Evolutionary conservation across 2,888 invertebrate species (phyloP).

Genomic region (Eremobia ochroleuca): DNA sequence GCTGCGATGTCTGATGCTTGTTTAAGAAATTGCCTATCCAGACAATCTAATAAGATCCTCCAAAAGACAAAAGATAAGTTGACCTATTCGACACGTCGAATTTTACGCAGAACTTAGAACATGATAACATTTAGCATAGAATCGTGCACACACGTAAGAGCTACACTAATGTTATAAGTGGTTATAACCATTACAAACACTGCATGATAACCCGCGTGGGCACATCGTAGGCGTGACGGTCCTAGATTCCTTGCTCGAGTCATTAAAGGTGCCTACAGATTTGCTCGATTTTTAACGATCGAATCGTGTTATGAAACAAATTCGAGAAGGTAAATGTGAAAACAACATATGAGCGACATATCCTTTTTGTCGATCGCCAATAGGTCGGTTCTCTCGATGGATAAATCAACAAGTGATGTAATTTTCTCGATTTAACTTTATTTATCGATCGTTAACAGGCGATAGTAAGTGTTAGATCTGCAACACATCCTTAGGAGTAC

Average conservation of each 20-base stretch:
- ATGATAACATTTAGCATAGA: conserved; percentile 40
- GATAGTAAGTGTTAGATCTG: too few species aligned
- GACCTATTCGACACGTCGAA: conserved; percentile 4
- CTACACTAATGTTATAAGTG: conserved; percentile 48
- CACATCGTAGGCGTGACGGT: conserved; percentile 56
- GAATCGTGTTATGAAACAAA: background rate
- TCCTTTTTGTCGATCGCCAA: background rate
- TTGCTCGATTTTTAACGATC: background rate
- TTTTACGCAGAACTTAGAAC: conserved; percentile 19
- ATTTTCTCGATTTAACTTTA: background rate
- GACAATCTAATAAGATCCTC: background rate
- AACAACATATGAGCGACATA: background rate
- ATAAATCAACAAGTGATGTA: background rate
- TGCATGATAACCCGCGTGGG: conserved; percentile 50
- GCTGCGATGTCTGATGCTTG: too few species aligned
- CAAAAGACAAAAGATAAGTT: background rate
- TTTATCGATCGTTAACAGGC: background rate
- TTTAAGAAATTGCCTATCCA: background rate
- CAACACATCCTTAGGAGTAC: too few species aligned
- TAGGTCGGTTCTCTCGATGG: background rate
- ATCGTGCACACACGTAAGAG: conserved; percentile 32
- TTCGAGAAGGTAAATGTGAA: background rate
- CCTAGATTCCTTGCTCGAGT: conserved; percentile 56
- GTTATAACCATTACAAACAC: conserved; percentile 49
- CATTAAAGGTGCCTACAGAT: conserved; percentile 36